Base-by-base conservation (phyloP, 2,797 vertebrate species). In the Dipus sagitta region DNA sequence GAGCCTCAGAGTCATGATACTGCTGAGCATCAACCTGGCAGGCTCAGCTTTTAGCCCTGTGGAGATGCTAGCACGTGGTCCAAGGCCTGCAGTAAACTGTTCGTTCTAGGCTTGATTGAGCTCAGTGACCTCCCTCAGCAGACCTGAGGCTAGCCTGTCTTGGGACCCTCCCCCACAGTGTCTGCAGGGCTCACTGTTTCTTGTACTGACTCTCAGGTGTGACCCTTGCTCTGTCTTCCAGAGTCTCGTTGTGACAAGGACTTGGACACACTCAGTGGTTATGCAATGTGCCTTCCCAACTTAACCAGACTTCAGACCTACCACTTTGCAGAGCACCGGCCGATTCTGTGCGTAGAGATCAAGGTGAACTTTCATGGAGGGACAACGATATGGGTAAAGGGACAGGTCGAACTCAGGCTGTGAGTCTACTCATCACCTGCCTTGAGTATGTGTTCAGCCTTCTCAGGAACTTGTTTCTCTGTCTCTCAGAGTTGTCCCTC, bases 221-320 rank as follows among this genome's bases (percentile, higher is more conserved):
- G 58, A 34, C 79, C 18, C 81, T 34, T 74, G 42, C 71, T 91
- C 71, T 97, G 75, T 79, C 71, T 77, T 91, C n/a, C 97, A 99
- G 99, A 98, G 77, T 99, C 99, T 96, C 99, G 99, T 95, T 99
- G 99, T 96, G 99, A 99, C 93, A 99, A 99, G 97, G 99, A 99
- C 93, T 99, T 99, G 99, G 99, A 99, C 97, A 99, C 99, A 23
- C 99, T 99, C 88, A 99, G 99, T 62, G 99, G 99, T 84, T 99
- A 99, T 13, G 99, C 99, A 8, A 98, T 99, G 97, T 99, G 99
- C 98, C 99, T 99, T 97, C 99, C 99, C 83, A 99, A 99, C 95
- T 98, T 99, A 72, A 99, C 99, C 23, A 98, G 99, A 94, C 99
- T 99, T 80, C 97, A 98, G 79, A 98, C 98, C 38, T 98, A 98